Conservation (phyloP, 2,888 invertebrate genomes). For the Volucella zonaria region DNA sequence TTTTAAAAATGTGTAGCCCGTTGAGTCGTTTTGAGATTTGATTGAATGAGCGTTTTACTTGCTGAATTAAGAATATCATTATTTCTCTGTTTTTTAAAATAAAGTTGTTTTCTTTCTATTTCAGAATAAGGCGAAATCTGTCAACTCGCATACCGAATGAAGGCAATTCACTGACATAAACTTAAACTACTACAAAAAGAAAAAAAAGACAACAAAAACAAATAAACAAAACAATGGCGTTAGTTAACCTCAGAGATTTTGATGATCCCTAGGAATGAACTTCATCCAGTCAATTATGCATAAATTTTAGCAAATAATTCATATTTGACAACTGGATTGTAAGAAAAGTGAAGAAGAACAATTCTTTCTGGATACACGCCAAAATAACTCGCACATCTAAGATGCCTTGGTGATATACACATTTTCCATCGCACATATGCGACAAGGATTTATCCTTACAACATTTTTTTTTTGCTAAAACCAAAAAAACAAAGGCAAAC, state of each 20-base stretch:
- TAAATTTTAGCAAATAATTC: conserved; percentile 39
- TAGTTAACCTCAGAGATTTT: conserved; percentile 50
- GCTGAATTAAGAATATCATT: too few species aligned
- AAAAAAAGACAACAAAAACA: not conserved
- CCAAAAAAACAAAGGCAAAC: conserved; percentile 9
- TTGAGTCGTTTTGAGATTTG: too few species aligned
- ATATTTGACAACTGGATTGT: conserved; percentile 30
- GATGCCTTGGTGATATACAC: conserved; percentile 69
- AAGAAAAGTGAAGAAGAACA: not conserved
- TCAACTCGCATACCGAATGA: conserved; percentile 40
- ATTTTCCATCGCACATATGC: conserved; percentile 45
- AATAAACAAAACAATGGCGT: conserved; percentile 52
- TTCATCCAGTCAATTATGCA: conserved; percentile 65
- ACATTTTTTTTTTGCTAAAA: conserved; percentile 1
- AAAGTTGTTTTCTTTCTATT: conserved; percentile 15
- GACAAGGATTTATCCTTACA: conserved; percentile 35
- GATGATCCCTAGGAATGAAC: conserved; percentile 59
- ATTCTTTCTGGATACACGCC: conserved; percentile 28
- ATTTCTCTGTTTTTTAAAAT: not conserved
- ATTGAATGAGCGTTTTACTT: too few species aligned
- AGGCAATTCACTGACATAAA: conserved; percentile 34
- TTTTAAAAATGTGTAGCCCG: too few species aligned
- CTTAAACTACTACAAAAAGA: not conserved
- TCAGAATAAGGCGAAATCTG: conserved; percentile 25
- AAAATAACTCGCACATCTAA: conserved; percentile 37